Evolutionary conservation across 1,140 invertebrate species (phyloP).

Genomic region (Conus ventricosus): DNA sequence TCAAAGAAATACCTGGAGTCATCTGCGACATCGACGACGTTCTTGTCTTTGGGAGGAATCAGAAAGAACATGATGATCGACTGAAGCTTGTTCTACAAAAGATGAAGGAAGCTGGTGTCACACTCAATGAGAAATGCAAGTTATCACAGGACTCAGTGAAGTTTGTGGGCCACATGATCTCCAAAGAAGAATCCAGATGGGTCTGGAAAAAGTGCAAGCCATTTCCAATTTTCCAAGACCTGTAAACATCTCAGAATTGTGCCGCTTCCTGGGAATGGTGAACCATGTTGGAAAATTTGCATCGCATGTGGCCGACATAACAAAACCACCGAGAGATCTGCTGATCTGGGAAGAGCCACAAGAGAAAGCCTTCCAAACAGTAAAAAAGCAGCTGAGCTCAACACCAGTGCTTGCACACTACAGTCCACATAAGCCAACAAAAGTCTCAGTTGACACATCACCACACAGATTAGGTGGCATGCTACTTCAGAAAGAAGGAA

Average conservation of each 20-base stretch:
- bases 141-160: background rate
- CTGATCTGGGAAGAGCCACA: background rate
- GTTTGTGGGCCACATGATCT: background rate
- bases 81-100: background rate
- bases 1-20: too few species aligned
- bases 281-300: slow-evolving; percentile 9
- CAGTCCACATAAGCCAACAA: background rate
- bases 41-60: background rate
- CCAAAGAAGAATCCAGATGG: background rate
- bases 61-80: background rate
- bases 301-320: background rate
- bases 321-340: background rate
- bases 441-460: background rate
- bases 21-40: background rate
- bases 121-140: background rate
- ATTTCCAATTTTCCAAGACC: background rate
- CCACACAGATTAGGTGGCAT: background rate
- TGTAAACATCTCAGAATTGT: background rate
- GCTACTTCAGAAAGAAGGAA: background rate
- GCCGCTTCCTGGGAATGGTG: background rate
- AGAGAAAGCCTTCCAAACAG: background rate
- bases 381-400: background rate
- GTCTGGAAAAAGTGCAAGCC: background rate
- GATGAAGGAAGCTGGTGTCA: background rate
- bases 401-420: slow-evolving; percentile 11